phyloP scores from a whole-genome alignment of 2,797 vertebrate species.

The Hozukius guyotensis region DNA sequence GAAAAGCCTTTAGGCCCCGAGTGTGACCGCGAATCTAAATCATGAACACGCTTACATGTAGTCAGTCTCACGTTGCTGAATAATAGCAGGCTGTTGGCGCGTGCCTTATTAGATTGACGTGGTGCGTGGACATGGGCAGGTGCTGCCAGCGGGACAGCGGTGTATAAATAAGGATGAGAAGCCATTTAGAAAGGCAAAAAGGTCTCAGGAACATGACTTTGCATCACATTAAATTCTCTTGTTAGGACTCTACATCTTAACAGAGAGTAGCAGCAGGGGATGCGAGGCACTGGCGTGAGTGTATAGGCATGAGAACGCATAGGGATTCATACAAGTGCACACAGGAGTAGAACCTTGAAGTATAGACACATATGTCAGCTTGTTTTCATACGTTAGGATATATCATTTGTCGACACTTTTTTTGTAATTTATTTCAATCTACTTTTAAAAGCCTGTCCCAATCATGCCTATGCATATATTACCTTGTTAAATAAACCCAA shows the following conservation, averaged over 20 bases:
- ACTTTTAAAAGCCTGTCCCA: not conserved
- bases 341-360: not conserved
- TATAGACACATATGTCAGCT: not conserved
- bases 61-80: conserved; percentile 53
- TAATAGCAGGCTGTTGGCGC: conserved; percentile 57
- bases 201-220: conserved; percentile 63
- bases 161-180: conserved; percentile 66
- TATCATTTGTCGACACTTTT: not conserved
- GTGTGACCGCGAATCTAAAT: conserved; percentile 70
- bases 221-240: conserved; percentile 66
- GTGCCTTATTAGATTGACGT: conserved; percentile 57
- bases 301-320: conserved; percentile 3
- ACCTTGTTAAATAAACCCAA: not conserved
- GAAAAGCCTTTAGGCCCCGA: conserved; percentile 37
- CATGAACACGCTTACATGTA: conserved; percentile 39
- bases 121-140: conserved; percentile 53
- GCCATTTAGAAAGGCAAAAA: conserved; percentile 52
- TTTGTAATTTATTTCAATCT: not conserved
- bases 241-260: conserved; percentile 34
- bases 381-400: not conserved
- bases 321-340: conserved; percentile 1
- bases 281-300: not conserved
- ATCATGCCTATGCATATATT: not conserved
- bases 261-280: conserved; percentile 7
- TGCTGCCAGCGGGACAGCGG: conserved; percentile 38